These are phyloP conservation scores for Oryzias melastigma DNA, from an alignment of 2,113 vertebrate genomes.

Conservation along the genomic window DNA sequence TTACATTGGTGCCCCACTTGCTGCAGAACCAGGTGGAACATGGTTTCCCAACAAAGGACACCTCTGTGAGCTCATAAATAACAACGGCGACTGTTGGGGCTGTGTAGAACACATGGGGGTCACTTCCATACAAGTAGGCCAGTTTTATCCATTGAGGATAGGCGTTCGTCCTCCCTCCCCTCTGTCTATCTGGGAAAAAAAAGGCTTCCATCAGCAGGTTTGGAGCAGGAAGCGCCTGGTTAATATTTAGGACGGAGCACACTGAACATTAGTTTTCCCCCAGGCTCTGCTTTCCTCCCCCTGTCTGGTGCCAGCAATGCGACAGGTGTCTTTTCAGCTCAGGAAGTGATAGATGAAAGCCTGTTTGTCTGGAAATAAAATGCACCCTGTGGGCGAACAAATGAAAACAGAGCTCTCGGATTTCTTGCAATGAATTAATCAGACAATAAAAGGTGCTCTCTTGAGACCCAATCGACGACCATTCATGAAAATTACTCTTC, in stretches of 20 bases:
- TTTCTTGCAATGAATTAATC: conserved; percentile 56
- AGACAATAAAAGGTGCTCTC: conserved; percentile 42
- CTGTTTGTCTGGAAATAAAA: conserved; percentile 63
- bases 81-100: conserved; percentile 54
- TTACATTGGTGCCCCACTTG: conserved; percentile 16
- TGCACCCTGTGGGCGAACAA: conserved; percentile 44
- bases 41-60: conserved; percentile 48
- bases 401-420: conserved; percentile 47
- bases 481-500: conserved; percentile 39
- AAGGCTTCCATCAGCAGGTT: conserved; percentile 62
- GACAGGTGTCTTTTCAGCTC: conserved; percentile 67
- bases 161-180: conserved; percentile 46
- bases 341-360: conserved; percentile 67
- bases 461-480: conserved; percentile 23
- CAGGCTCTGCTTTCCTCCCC: conserved; percentile 49
- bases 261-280: conserved; percentile 55
- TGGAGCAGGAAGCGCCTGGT: conserved; percentile 50
- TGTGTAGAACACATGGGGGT: conserved; percentile 68
- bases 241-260: conserved; percentile 63
- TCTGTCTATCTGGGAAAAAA: conserved; percentile 41
- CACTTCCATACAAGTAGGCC: conserved; percentile 68
- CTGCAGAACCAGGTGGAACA: conserved; percentile 62
- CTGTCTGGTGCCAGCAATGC: conserved; percentile 42
- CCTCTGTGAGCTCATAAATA: conserved; percentile 71
- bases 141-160: conserved; percentile 58